These are phyloP conservation scores for Crematogaster levior DNA, from an alignment of 2,888 invertebrate genomes.

Conservation along the genomic window DNA sequence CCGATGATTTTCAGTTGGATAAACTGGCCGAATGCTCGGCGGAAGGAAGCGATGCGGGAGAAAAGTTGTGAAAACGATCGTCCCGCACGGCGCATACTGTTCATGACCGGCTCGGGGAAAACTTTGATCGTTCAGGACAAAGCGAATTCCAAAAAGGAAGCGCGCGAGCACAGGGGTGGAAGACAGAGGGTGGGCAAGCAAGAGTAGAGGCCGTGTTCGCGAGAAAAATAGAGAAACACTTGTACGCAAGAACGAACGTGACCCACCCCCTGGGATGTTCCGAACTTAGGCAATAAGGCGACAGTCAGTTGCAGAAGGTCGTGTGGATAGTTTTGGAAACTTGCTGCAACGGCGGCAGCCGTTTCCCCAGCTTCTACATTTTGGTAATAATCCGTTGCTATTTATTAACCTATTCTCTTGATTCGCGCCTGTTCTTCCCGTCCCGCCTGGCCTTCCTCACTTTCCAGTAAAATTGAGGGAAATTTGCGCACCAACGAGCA, in stretches of 20 bases:
- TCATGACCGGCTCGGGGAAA: constrained; percentile 51
- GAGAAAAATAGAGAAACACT: constrained; percentile 65
- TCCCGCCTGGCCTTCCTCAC: not conserved
- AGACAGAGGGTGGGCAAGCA: constrained; percentile 46
- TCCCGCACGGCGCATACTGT: constrained; percentile 48
- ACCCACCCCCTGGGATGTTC: constrained; percentile 73
- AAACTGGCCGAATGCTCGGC: constrained; percentile 2
- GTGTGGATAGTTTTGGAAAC: constrained; percentile 76
- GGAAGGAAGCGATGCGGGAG: constrained; percentile 1
- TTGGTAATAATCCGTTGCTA: constrained; percentile 41
- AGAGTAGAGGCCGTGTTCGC: constrained; percentile 49
- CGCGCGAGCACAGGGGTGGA: constrained; percentile 14
- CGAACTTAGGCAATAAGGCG: constrained; percentile 82
- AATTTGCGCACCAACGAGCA: not conserved
- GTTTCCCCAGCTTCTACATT: constrained; percentile 33
- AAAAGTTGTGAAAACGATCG: constrained; percentile 55
- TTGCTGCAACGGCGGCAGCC: constrained; percentile 73
- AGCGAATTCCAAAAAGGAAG: constrained; percentile 61
- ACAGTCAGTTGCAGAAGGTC: constrained; percentile 78
- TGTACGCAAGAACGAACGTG: constrained; percentile 44
- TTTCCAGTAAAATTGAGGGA: not conserved
- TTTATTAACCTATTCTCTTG: constrained; percentile 46
- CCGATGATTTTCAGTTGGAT: constrained; percentile 26
- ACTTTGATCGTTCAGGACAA: constrained; percentile 70
- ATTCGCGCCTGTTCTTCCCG: constrained; percentile 8